phyloP scores from a whole-genome alignment of 2,113 vertebrate species.

The Tragelaphus imberbis region DNA sequence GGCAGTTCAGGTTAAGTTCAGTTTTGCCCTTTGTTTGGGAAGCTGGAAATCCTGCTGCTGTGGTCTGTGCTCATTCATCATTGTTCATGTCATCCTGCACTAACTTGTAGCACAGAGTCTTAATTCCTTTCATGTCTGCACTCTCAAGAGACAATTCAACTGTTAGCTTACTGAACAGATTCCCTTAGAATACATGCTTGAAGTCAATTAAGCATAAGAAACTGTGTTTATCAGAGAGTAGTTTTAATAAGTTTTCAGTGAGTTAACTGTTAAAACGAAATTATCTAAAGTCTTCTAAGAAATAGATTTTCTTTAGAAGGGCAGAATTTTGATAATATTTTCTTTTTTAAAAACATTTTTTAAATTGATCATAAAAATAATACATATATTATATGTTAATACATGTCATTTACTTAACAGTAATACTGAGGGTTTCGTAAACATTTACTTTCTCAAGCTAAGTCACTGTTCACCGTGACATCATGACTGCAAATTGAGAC shows the following conservation, averaged over 20 bases:
- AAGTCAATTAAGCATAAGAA: constrained; percentile 8
- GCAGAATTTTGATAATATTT: constrained; percentile 11
- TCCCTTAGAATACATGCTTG: not conserved
- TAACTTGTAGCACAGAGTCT: not conserved
- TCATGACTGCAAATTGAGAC: not conserved
- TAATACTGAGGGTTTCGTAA: not conserved
- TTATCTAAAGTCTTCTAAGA: constrained; percentile 15
- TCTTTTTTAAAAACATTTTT: not conserved
- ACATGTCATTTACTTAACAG: not conserved
- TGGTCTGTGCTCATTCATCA: not conserved
- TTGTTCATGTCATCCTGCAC: not conserved
- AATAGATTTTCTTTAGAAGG: not conserved
- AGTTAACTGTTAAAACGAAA: not conserved
- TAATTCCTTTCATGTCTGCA: not conserved
- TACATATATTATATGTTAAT: not conserved
- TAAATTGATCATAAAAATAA: constrained; percentile 22
- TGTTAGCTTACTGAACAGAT: not conserved
- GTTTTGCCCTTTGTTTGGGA: constrained; percentile 16
- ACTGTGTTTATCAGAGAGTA: constrained; percentile 9
- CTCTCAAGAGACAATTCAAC: not conserved
- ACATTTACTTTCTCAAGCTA: constrained; percentile 3
- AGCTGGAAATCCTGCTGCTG: not conserved
- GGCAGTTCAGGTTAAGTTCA: not conserved
- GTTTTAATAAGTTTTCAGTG: constrained; percentile 27
- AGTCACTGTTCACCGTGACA: not conserved